Conservation (phyloP, 2,797 vertebrate species). For the Molossus alvarezi region DNA sequence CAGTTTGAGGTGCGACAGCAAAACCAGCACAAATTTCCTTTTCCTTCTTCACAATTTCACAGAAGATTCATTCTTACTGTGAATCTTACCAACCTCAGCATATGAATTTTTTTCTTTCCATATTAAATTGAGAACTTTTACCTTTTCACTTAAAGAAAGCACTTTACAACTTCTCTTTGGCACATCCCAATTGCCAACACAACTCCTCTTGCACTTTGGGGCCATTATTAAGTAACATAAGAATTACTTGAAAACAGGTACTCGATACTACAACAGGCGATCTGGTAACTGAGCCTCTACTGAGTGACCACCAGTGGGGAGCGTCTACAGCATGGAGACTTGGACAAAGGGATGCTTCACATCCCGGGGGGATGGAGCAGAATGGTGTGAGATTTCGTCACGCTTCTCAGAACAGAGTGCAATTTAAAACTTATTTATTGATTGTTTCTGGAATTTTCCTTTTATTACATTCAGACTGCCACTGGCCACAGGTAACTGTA, state of each 20-base stretch:
- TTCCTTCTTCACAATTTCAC: background rate
- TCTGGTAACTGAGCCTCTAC: background rate
- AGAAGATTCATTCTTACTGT: background rate
- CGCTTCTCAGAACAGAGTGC: background rate
- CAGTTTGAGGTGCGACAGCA: background rate
- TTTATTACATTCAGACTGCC: background rate
- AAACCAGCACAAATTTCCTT: background rate
- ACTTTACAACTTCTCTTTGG: background rate
- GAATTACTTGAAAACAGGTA: background rate
- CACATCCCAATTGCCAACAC: background rate
- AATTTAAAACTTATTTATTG: background rate
- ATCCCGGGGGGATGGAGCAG: background rate
- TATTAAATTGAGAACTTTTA: background rate
- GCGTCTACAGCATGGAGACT: background rate
- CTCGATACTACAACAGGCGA: no score
- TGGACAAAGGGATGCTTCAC: background rate
- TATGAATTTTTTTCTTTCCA: background rate
- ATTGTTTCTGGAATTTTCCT: background rate
- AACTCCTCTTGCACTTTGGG: background rate
- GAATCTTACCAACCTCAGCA: background rate
- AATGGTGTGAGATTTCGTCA: background rate
- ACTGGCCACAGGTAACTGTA: background rate
- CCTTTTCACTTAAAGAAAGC: background rate
- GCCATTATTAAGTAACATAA: background rate
- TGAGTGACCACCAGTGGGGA: background rate